Conservation (phyloP, 92 coral and sea anemone species). For the Zoanthus sociatus region DNA sequence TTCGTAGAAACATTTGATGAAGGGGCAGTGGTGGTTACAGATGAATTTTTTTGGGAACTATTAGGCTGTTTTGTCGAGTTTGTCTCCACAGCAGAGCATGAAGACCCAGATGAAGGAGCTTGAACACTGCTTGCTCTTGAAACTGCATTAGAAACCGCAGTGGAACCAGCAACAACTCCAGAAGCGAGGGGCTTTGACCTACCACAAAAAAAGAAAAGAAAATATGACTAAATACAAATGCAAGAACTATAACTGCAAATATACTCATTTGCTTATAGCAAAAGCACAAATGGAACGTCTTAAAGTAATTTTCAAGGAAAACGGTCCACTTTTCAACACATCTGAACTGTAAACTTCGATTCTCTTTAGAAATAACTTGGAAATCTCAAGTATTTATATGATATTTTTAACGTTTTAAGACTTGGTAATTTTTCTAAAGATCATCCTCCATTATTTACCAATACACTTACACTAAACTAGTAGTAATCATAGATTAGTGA, state of each 20-base stretch:
- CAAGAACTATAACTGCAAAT: background rate
- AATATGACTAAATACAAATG: background rate
- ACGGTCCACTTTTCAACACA: no score
- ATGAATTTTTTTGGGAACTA: constrained; percentile 9
- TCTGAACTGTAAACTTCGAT: no score
- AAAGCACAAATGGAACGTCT: no score
- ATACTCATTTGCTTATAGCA: no score
- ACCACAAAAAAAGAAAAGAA: background rate
- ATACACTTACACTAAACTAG: no score
- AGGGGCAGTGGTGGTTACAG: background rate
- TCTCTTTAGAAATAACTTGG: no score
- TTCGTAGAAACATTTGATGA: background rate
- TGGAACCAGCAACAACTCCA: constrained; percentile 43
- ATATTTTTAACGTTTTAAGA: no score
- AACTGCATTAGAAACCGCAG: constrained; percentile 1
- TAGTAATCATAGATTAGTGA: no score
- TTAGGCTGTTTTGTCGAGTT: constrained; percentile 12
- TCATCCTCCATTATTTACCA: no score
- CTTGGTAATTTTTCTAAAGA: no score
- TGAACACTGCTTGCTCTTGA: constrained; percentile 20
- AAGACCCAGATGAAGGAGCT: constrained; percentile 38
- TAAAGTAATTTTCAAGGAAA: no score
- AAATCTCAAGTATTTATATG: no score
- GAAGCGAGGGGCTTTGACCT: constrained; percentile 46
- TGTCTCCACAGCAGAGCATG: constrained; percentile 13